phyloP scores from a whole-genome alignment of 2,113 vertebrate genomes.

The Atlantisia rogersi region DNA sequence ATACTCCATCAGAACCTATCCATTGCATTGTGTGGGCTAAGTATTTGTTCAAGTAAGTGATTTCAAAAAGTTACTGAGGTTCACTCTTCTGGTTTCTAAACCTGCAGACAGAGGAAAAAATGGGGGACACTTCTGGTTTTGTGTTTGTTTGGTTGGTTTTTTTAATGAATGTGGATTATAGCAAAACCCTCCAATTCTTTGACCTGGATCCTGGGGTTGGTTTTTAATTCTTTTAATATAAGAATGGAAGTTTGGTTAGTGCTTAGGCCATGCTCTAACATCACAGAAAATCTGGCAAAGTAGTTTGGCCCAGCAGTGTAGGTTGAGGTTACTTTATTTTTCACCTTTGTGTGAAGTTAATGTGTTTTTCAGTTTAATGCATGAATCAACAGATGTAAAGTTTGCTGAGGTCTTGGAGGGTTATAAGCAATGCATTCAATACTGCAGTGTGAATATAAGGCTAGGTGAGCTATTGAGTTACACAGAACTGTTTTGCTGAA shows the following conservation, averaged over 20 bases:
- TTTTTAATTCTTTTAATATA: neutral
- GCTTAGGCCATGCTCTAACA: neutral
- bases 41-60: conserved; percentile 97
- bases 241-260: neutral
- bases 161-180: neutral
- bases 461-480: neutral
- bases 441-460: neutral
- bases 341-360: neutral
- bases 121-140: neutral
- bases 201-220: neutral
- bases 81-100: neutral
- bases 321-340: neutral
- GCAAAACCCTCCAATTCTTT: neutral
- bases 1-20: conserved; percentile 97
- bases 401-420: neutral
- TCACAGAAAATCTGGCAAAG: neutral
- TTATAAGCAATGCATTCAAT: neutral
- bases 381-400: neutral
- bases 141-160: neutral
- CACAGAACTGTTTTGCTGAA: neutral
- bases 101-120: neutral
- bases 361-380: neutral
- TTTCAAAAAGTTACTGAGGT: neutral
- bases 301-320: neutral
- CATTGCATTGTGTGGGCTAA: conserved; percentile 99